These are phyloP conservation scores for Oreochromis niloticus DNA, from an alignment of 2,113 vertebrate species.

Conservation along the genomic window DNA sequence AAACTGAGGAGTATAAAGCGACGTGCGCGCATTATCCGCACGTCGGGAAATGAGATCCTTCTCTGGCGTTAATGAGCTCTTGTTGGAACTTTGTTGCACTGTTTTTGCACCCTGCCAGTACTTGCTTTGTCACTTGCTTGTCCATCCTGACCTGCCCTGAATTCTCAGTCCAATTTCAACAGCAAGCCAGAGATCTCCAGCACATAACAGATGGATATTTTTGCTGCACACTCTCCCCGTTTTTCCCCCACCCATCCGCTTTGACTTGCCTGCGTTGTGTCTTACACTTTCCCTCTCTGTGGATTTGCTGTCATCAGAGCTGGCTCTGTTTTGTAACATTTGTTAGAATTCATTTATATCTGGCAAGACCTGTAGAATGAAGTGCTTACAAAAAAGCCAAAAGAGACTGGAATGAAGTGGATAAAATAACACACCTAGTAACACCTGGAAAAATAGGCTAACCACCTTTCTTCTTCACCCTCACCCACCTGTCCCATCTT, in stretches of 20 bases:
- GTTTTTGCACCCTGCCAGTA: not conserved
- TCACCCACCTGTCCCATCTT: not conserved
- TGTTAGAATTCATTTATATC: not conserved
- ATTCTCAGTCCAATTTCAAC: slow-evolving; percentile 13
- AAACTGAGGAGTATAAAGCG: not conserved
- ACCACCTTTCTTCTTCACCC: not conserved
- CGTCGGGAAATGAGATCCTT: not conserved
- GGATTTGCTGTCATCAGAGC: not conserved
- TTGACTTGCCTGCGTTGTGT: not conserved
- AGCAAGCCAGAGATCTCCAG: slow-evolving; percentile 7
- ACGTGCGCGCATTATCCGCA: not conserved
- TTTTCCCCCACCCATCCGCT: not conserved
- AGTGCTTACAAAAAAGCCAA: not conserved
- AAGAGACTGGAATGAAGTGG: not conserved
- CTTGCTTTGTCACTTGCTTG: not conserved
- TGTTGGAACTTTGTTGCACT: not conserved
- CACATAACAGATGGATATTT: not conserved
- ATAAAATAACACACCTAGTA: not conserved
- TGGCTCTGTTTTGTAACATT: not conserved
- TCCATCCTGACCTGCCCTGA: slow-evolving; percentile 22
- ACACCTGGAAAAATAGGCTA: slow-evolving; percentile 15
- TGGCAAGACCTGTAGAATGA: not conserved
- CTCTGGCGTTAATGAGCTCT: slow-evolving; percentile 3
- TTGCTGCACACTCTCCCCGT: not conserved
- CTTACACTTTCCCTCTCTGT: not conserved